Evolutionary conservation across 2,797 vertebrate species (phyloP), one percentile per base, ranked within the genome.

Genomic region (Clamator glandarius): DNA sequence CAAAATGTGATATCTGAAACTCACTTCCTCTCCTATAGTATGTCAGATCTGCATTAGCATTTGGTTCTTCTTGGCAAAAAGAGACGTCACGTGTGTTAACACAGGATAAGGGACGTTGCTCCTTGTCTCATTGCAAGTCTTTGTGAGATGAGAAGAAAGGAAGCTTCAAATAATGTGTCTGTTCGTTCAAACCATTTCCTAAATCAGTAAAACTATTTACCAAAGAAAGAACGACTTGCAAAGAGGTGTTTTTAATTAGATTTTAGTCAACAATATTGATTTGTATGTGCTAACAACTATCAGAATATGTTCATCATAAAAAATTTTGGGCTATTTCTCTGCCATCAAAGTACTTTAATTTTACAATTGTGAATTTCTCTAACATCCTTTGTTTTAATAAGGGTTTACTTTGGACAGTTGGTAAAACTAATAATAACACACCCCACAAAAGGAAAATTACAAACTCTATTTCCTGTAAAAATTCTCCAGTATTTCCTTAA

Each of bases 141-240:
- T 78, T 90, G n/a, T 39, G 59, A 85, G 48, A 82, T 14, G n/a
- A 76, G 66, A 79, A 78, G 58, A n/a, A 91, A 61, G 18, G 33
- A 84, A 70, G 46, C 41, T 28, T 62, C 66, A 52, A 70, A 44
- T 79, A 11, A 25, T 2, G 2, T 31, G 26, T 70, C 18, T 64
- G 57, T 86, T 88, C 73, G 79, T 92, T 66, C 29, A 84, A 73
- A 75, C 23, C 55, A 84, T 48, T 84, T 83, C 48, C 80, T 73
- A 80, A 85, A 85, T 59, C 55, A 80, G 42, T n/a, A 79, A 42
- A 87, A 80, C 72, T 89, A 87, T 89, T 91, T 95, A 77, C 74
- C 41, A 86, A 89, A 75, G 35, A 61, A 75, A 11, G 9, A 85
- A 29, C 39, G 50, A 92, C 36, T 69, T 58, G 33, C 54, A 75